Percentiles rank a stretch among this genome's conserved stretches.
phyloP scores from a whole-genome alignment of 2,797 vertebrate species.

The Eutrigla gurnardus region DNA sequence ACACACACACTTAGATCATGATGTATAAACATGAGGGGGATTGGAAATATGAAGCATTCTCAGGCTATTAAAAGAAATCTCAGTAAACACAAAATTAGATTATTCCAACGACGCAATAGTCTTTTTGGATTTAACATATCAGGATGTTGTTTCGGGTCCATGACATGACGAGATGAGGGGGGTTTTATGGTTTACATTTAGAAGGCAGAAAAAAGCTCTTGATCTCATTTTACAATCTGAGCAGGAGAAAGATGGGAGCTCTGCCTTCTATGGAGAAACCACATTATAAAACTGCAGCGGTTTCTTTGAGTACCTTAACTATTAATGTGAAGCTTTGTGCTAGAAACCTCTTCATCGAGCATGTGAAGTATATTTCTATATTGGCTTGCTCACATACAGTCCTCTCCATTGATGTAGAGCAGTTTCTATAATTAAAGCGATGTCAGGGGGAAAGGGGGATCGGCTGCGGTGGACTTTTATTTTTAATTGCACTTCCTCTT shows the following conservation, averaged over 20 bases:
- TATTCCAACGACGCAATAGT: not conserved
- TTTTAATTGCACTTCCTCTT: slow-evolving; percentile 17
- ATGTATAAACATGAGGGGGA: slow-evolving; percentile 47
- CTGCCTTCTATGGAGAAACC: slow-evolving; percentile 22
- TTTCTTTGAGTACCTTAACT: slow-evolving; percentile 46
- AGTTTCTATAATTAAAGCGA: slow-evolving; percentile 38
- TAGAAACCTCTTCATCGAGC: slow-evolving; percentile 27
- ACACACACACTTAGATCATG: slow-evolving; percentile 45
- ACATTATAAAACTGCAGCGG: slow-evolving; percentile 44
- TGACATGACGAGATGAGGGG: slow-evolving; percentile 16
- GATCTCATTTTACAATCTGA: slow-evolving; percentile 42
- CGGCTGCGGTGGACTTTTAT: not conserved
- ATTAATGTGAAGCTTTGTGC: slow-evolving; percentile 45
- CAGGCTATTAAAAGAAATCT: slow-evolving; percentile 46
- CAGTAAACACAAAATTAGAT: slow-evolving; percentile 18
- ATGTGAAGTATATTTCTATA: slow-evolving; percentile 52
- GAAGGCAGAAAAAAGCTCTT: slow-evolving; percentile 29
- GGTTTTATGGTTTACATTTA: slow-evolving; percentile 23
- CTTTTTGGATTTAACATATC: not conserved
- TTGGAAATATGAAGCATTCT: slow-evolving; percentile 42
- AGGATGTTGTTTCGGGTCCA: slow-evolving; percentile 13
- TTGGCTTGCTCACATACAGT: slow-evolving; percentile 12
- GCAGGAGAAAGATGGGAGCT: slow-evolving; percentile 11
- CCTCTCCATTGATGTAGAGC: slow-evolving; percentile 15
- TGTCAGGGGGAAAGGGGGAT: not conserved